Percentiles rank a stretch among this genome's conserved stretches.
phyloP scores from a whole-genome alignment of 2,888 invertebrate genomes.

The Lepas anatifera region DNA sequence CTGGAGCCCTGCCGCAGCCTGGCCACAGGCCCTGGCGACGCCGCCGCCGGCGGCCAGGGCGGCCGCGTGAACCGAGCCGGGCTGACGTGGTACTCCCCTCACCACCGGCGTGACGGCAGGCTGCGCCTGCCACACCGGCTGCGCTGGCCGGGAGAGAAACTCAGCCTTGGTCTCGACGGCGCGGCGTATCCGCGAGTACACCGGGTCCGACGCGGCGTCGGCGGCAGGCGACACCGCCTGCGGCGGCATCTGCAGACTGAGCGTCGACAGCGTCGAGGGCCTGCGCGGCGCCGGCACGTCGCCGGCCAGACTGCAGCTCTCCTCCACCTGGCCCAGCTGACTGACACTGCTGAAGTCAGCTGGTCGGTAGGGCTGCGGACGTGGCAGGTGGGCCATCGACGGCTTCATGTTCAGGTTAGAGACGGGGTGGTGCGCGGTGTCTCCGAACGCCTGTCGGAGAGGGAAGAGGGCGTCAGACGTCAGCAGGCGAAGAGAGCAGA shows the following conservation, averaged over 20 bases:
- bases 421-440: slow-evolving; percentile 80
- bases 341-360: neutral
- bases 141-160: slow-evolving; percentile 60
- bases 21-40: slow-evolving; percentile 17
- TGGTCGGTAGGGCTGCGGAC: slow-evolving; percentile 29
- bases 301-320: slow-evolving; percentile 43
- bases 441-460: slow-evolving; percentile 64
- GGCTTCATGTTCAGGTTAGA: slow-evolving; percentile 47
- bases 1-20: neutral
- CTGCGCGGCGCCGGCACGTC: slow-evolving; percentile 36
- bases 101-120: slow-evolving; percentile 21
- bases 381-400: slow-evolving; percentile 28
- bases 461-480: neutral
- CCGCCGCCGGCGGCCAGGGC: slow-evolving; percentile 50
- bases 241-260: neutral
- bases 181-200: slow-evolving; percentile 46
- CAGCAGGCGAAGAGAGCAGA: neutral
- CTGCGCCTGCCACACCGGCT: slow-evolving; percentile 45
- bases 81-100: slow-evolving; percentile 62
- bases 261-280: neutral
- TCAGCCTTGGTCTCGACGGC: slow-evolving; percentile 83
- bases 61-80: slow-evolving; percentile 61
- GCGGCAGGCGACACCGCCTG: neutral
- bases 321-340: neutral
- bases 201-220: slow-evolving; percentile 28